A percentile compares a stretch with the other conserved stretches of the same genome.
Evolutionary conservation across 1,140 invertebrate genomes (phyloP).

Genomic region (Brachionus calyciflorus): DNA sequence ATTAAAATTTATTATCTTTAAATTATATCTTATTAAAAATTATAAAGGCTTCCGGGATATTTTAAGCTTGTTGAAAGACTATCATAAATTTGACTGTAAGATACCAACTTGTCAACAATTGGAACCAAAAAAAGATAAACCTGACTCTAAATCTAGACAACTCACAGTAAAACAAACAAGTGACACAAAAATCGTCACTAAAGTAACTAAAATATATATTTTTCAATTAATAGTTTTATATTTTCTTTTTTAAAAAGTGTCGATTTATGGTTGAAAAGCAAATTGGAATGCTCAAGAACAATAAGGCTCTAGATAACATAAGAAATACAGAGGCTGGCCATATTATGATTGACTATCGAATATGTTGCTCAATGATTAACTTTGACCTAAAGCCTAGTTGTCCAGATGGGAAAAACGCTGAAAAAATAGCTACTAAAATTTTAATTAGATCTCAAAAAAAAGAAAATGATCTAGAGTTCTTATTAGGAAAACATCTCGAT

Average conservation of each 20-base stretch:
- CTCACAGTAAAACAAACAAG: not conserved
- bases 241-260: too few species aligned
- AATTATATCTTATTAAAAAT: too few species aligned
- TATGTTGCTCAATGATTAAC: too few species aligned
- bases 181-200: conserved; percentile 1
- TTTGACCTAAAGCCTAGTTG: not conserved
- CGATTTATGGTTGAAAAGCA: too few species aligned
- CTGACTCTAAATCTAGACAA: not conserved
- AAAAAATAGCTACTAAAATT: not conserved
- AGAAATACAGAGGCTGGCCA: too few species aligned
- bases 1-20: too few species aligned
- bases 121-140: not conserved
- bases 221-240: too few species aligned
- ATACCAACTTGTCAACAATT: not conserved
- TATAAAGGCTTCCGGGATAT: conserved; percentile 8
- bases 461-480: not conserved
- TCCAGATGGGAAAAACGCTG: conserved; percentile 1
- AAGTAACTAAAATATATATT: too few species aligned
- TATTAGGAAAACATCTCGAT: conserved; percentile 1
- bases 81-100: conserved; percentile 9
- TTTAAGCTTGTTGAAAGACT: not conserved
- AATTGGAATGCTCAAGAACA: too few species aligned
- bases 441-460: not conserved
- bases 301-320: too few species aligned
- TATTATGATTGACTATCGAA: too few species aligned